A percentile compares a stretch with the other conserved stretches of the same genome.
These are phyloP conservation scores for Pyrrhosoma nymphula DNA, from an alignment of 2,888 invertebrate species.

Conservation along the genomic window DNA sequence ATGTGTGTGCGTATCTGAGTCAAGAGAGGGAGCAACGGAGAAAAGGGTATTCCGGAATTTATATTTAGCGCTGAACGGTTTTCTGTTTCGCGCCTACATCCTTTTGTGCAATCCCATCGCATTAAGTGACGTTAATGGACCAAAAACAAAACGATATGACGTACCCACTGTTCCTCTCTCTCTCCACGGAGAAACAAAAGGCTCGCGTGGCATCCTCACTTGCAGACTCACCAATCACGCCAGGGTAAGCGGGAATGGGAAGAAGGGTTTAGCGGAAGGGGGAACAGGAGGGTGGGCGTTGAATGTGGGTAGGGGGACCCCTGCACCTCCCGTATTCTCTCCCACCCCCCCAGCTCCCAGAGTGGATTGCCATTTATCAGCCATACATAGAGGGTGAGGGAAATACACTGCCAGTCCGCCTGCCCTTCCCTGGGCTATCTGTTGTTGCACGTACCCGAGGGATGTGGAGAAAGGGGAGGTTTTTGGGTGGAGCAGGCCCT, in stretches of 20 bases:
- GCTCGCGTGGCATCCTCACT: conserved; percentile 37
- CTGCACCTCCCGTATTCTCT: not conserved
- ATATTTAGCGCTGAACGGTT: conserved; percentile 38
- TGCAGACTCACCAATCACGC: conserved; percentile 63
- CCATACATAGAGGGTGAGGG: conserved; percentile 48
- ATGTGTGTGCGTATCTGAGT: not conserved
- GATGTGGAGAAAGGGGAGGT: not conserved
- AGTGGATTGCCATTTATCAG: conserved; percentile 56
- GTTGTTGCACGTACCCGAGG: conserved; percentile 63
- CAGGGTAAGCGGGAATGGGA: not conserved
- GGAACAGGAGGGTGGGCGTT: not conserved
- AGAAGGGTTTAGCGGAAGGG: not conserved
- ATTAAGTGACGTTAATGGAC: conserved; percentile 59
- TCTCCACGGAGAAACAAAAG: conserved; percentile 39
- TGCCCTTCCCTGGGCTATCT: conserved; percentile 53
- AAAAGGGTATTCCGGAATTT: conserved; percentile 37
- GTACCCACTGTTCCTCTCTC: conserved; percentile 23
- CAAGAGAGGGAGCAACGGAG: not conserved
- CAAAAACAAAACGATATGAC: conserved; percentile 66
- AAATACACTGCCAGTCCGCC: conserved; percentile 33
- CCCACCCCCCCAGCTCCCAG: not conserved
- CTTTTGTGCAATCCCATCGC: conserved; percentile 48
- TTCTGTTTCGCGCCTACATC: not conserved
- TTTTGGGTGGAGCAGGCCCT: not conserved
- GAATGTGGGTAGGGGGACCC: not conserved